A percentile compares a stretch with the other conserved stretches of the same genome.
phyloP scores from a whole-genome alignment of 2,797 vertebrate genomes.

The Euthynnus affinis region DNA sequence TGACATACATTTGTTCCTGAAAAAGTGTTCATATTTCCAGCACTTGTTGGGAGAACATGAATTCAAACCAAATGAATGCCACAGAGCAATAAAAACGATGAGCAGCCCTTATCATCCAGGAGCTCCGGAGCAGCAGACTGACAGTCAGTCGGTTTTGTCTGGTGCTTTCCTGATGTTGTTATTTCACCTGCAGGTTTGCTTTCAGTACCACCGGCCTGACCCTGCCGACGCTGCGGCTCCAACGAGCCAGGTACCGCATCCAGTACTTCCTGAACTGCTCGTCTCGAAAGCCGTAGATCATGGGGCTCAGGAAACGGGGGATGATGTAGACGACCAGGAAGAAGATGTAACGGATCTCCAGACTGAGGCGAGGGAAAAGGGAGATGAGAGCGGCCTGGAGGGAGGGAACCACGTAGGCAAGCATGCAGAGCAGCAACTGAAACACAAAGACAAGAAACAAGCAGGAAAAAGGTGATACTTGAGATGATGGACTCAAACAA shows the following conservation, averaged over 20 bases:
- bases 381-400: slow-evolving; percentile 85
- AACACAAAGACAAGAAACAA: slow-evolving; percentile 1
- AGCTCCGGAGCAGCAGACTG: no score
- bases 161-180: neutral
- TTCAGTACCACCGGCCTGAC: slow-evolving; percentile 49
- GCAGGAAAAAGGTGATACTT: accelerated
- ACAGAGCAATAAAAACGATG: no score
- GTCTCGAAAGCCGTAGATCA: slow-evolving; percentile 87
- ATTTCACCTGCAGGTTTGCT: slow-evolving; percentile 34
- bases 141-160: neutral
- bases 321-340: slow-evolving; percentile 88
- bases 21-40: neutral
- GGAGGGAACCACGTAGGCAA: slow-evolving; percentile 86
- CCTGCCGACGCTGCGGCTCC: neutral
- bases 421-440: slow-evolving; percentile 86
- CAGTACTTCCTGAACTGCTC: slow-evolving; percentile 85
- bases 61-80: neutral
- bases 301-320: slow-evolving; percentile 86
- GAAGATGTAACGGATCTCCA: slow-evolving; percentile 87
- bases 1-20: neutral
- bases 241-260: slow-evolving; percentile 68
- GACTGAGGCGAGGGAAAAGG: slow-evolving; percentile 77
- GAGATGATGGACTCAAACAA: neutral
- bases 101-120: no score
- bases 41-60: neutral